These are phyloP conservation scores for Melitaea cinxia DNA, from an alignment of 1,140 invertebrate species.

Conservation along the genomic window DNA sequence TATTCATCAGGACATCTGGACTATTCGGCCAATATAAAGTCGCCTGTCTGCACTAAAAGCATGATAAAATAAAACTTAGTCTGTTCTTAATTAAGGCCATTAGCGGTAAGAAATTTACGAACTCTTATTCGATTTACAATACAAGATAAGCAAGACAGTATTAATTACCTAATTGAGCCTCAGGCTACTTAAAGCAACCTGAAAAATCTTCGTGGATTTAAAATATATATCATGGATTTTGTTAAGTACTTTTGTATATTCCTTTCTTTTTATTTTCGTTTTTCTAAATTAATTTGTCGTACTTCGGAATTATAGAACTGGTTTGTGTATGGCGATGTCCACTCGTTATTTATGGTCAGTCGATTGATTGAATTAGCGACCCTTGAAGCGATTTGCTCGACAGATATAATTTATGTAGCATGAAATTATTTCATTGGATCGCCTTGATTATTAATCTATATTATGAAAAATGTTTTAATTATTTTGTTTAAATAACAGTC, in stretches of 20 bases:
- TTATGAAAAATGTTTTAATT: not conserved
- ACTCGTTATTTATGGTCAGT: constrained; percentile 72
- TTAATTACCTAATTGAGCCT: constrained; percentile 29
- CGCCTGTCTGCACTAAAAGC: no score
- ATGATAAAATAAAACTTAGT: no score
- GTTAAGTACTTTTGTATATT: constrained; percentile 54
- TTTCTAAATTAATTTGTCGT: constrained; percentile 75
- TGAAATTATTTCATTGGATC: constrained; percentile 55
- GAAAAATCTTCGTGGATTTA: constrained; percentile 21
- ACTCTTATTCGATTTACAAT: no score
- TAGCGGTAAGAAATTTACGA: no score
- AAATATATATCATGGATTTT: not conserved
- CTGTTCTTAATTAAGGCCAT: no score
- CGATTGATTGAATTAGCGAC: constrained; percentile 79
- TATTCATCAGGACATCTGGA: no score
- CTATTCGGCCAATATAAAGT: no score
- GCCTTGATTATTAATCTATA: constrained; percentile 6
- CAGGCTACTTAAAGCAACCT: constrained; percentile 28
- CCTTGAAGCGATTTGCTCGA: constrained; percentile 61
- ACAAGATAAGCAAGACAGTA: not conserved
- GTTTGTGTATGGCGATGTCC: constrained; percentile 64
- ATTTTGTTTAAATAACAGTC: no score
- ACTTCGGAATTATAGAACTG: constrained; percentile 71
- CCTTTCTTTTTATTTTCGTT: constrained; percentile 69
- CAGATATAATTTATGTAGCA: constrained; percentile 56